Conservation (phyloP, 1,140 invertebrate genomes). For the Drosophila takahashii region DNA sequence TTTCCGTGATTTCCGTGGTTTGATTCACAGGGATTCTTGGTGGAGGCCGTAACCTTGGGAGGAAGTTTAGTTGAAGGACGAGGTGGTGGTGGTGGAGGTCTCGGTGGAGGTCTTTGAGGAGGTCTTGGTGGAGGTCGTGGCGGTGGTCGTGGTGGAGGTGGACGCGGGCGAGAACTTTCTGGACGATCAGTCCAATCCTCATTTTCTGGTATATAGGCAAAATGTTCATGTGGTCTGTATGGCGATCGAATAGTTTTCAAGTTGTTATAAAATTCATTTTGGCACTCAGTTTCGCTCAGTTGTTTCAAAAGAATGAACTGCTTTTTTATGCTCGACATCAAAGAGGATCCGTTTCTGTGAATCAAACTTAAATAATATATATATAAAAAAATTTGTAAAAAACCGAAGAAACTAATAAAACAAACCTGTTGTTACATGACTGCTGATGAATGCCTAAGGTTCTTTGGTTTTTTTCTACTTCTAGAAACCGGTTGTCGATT, state of each 20-base stretch:
- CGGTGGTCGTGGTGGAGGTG: background rate
- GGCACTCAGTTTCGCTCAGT: background rate
- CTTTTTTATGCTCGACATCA: background rate
- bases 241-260: background rate
- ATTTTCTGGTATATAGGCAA: background rate
- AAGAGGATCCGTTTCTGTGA: background rate
- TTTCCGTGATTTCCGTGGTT: too few species aligned
- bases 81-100: too few species aligned
- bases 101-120: background rate
- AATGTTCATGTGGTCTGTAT: background rate
- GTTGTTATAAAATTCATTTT: background rate
- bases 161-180: background rate
- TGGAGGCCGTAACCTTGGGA: too few species aligned
- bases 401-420: background rate
- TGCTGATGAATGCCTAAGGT: background rate
- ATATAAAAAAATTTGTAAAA: background rate
- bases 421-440: background rate
- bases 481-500: background rate
- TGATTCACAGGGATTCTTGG: too few species aligned
- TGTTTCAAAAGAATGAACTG: background rate
- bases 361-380: background rate
- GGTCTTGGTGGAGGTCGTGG: too few species aligned
- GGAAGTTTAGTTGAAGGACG: too few species aligned
- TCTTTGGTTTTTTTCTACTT: background rate
- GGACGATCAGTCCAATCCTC: background rate